Conservation (phyloP, 37 sponge, comb jelly and placozoan species). For the Agelas oroides region DNA sequence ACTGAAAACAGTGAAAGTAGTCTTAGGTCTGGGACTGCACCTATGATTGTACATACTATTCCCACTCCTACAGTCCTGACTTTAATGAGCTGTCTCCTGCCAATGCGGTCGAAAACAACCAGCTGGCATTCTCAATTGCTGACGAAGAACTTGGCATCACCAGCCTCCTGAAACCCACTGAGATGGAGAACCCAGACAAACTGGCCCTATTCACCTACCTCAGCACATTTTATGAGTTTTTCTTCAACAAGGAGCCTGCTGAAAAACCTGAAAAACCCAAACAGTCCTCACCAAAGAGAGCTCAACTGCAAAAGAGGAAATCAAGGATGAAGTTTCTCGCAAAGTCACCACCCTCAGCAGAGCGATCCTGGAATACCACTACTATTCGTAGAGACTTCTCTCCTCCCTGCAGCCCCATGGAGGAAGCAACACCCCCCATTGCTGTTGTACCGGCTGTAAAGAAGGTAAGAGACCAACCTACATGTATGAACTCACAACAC, state of each 20-base stretch:
- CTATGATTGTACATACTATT: no score
- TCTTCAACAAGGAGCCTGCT: slow-evolving; percentile 66
- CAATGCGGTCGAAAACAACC: slow-evolving; percentile 41
- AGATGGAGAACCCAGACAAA: slow-evolving; percentile 77
- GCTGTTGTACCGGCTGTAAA: no score
- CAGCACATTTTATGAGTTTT: slow-evolving; percentile 71
- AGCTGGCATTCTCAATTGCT: slow-evolving; percentile 74
- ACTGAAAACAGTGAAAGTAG: no score
- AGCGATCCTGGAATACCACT: slow-evolving; percentile 42
- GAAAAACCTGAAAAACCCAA: background rate
- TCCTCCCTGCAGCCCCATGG: slow-evolving; percentile 14
- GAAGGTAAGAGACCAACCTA: no score
- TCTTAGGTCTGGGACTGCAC: no score
- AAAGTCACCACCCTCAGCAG: slow-evolving; percentile 32
- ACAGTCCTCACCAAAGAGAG: background rate
- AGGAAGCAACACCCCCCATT: no score
- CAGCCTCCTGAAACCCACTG: slow-evolving; percentile 69
- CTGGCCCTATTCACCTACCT: slow-evolving; percentile 80
- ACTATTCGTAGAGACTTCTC: slow-evolving; percentile 10
- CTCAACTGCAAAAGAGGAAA: background rate
- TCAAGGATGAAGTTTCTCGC: slow-evolving; percentile 10
- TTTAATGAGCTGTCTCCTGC: slow-evolving; percentile 40
- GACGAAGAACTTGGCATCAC: slow-evolving; percentile 67
- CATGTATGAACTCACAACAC: no score
- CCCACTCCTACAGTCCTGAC: slow-evolving; percentile 40